phyloP scores from a whole-genome alignment of 2,113 vertebrate species.

The Galbula dea region DNA sequence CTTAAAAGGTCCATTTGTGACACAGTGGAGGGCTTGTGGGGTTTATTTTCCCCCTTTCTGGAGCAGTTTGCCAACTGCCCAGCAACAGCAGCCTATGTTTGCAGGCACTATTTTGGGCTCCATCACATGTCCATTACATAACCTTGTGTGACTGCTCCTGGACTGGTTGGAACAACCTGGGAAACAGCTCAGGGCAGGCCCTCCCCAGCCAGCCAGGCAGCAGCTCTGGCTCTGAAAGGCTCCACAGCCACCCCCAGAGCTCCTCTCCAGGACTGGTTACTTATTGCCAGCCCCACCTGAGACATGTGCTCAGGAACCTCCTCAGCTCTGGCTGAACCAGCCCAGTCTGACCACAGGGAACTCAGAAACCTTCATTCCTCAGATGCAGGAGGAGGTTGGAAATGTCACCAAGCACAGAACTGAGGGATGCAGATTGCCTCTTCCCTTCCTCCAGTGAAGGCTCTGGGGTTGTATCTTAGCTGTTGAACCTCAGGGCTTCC shows the following conservation, averaged over 20 bases:
- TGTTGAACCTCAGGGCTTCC: neutral
- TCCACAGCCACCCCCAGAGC: neutral
- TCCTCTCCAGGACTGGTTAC: constrained; percentile 65
- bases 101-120: constrained; percentile 81
- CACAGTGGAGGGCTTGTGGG: neutral
- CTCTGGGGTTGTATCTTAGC: neutral
- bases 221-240: neutral
- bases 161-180: constrained; percentile 82
- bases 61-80: constrained; percentile 77
- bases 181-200: constrained; percentile 75
- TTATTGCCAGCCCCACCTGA: constrained; percentile 70
- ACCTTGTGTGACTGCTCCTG: constrained; percentile 82
- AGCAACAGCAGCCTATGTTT: constrained; percentile 81
- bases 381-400: neutral
- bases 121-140: constrained; percentile 84
- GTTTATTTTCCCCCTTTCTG: neutral
- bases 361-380: constrained; percentile 43
- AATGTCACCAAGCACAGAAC: neutral
- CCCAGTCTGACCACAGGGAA: constrained; percentile 42
- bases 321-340: constrained; percentile 71
- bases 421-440: neutral
- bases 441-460: neutral
- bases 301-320: constrained; percentile 72
- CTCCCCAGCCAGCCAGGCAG: constrained; percentile 35
- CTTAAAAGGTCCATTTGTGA: constrained; percentile 64